A percentile compares a stretch with the other conserved stretches of the same genome.
Conservation (phyloP, 1,140 invertebrate genomes). For the Pseudachorutes palmiensis region DNA sequence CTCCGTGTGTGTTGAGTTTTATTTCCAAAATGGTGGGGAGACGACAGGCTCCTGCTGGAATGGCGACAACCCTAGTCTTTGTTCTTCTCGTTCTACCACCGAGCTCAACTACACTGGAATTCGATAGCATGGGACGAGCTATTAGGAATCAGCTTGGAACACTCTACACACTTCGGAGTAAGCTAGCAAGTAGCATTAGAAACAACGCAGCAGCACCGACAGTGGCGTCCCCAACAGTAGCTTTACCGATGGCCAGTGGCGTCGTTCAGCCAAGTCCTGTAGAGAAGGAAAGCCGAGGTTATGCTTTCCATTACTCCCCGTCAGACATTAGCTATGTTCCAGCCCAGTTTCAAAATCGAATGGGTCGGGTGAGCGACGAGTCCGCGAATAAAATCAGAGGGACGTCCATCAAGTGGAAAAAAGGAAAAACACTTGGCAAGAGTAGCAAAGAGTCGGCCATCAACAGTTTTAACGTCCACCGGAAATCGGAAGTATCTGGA, state of each 20-base stretch:
- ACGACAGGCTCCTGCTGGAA: background rate
- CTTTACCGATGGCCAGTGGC: background rate
- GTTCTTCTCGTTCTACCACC: too few relatives aligned
- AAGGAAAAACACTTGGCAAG: slow-evolving; percentile 28
- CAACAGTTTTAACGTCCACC: too few relatives aligned
- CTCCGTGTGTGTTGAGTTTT: background rate
- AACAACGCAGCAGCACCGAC: too few relatives aligned
- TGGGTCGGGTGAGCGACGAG: slow-evolving; percentile 23
- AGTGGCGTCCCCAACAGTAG: too few relatives aligned
- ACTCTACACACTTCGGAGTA: slow-evolving; percentile 32
- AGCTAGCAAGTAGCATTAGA: slow-evolving; percentile 7
- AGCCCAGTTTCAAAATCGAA: slow-evolving; percentile 30
- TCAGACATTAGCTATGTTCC: slow-evolving; percentile 24
- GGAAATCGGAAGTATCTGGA: too few relatives aligned
- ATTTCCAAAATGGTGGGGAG: background rate
- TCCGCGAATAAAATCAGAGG: too few relatives aligned
- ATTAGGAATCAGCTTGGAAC: slow-evolving; percentile 24
- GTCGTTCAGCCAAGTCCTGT: slow-evolving; percentile 7
- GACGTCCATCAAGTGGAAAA: too few relatives aligned
- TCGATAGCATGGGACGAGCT: slow-evolving; percentile 23
- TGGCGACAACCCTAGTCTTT: background rate
- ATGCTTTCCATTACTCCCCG: slow-evolving; percentile 32
- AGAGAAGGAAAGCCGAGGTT: slow-evolving; percentile 34
- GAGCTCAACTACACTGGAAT: slow-evolving; percentile 11
- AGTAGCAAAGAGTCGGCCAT: slow-evolving; percentile 26